Base-by-base conservation (phyloP, 2,113 vertebrate genomes). In the Stictonetta naevosa region DNA sequence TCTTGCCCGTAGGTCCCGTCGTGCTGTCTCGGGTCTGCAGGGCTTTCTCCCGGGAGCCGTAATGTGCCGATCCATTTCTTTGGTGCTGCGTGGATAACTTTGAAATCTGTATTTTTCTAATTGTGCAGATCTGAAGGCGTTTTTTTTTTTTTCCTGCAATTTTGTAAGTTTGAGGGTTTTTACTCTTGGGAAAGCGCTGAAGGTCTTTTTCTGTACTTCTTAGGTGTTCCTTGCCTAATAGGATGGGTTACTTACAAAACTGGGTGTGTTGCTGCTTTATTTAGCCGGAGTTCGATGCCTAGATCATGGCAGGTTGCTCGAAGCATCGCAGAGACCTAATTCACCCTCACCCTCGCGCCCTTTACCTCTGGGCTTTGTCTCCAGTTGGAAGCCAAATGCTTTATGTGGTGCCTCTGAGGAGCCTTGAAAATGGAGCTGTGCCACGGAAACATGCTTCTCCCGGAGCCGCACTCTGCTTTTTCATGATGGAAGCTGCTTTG, bases 61-160 rank as follows among this genome's bases (percentile, higher is more conserved):
- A 44, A 73, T 0, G 4, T 69, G 71, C 74, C 23, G 13, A 9
- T 56, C 31, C 23, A 18, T 83, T 88, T 75, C 46, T 52, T 81
- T 86, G 64, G 15, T 56, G 44, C 44, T 48, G 6, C 7, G 10
- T 1, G 26, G 23, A 20, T 68, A 62, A 34, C 31, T 25, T 17
- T 75, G 50, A 42, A 77, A 44, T 62, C 33, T 8, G 10, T 17
- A 2, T 62, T 18, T 15, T 29, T 34, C 3, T 26, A 77, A 46
- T 2, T 18, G 15, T 53, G 36, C 3, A 31, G 28, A 18, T 83
- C 56, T 78, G 31, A 72, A 86, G 21, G 18, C 15, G 0, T 8
- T 18, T 38, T 8, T 25, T 38, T 38, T 38, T 38, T 11, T 2
- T 1, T 7, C 13, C 23, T 1, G 0, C 15, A 77, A 63, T 52